phyloP scores from a whole-genome alignment of 1,140 invertebrate species.

The Bombus pyrosoma region DNA sequence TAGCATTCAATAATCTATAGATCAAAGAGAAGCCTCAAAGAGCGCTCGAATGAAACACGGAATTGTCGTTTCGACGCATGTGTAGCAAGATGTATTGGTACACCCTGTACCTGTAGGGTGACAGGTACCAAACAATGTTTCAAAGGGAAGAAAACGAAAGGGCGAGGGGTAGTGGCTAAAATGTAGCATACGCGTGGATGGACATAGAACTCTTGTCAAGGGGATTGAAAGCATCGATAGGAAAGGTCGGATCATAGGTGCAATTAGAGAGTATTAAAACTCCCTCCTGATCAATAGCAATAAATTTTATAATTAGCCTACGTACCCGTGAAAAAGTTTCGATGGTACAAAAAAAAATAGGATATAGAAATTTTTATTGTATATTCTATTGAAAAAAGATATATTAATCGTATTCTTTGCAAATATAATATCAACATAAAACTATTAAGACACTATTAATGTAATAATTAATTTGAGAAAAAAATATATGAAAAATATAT shows the following conservation, averaged over 20 bases:
- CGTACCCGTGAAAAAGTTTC: neutral
- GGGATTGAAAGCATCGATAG: conserved; percentile 59
- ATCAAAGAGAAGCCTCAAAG: conserved; percentile 75
- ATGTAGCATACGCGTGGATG: conserved; percentile 76
- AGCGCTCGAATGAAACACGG: conserved; percentile 65
- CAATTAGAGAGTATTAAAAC: conserved; percentile 79
- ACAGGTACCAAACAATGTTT: conserved; percentile 80
- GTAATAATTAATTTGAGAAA: neutral
- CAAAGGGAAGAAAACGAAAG: conserved; percentile 68
- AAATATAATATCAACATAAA: neutral
- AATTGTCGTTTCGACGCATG: conserved; percentile 66
- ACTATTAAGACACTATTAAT: neutral
- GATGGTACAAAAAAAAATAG: neutral
- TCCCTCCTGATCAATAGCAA: conserved; percentile 13
- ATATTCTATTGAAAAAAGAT: neutral
- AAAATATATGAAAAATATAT: neutral
- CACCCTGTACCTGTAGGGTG: conserved; percentile 74
- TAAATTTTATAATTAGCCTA: conserved; percentile 25
- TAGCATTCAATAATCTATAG: conserved; percentile 71
- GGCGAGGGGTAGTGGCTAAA: conserved; percentile 57
- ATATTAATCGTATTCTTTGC: neutral
- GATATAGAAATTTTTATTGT: neutral
- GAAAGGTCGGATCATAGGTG: conserved; percentile 70
- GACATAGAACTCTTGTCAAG: conserved; percentile 50
- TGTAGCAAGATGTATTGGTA: conserved; percentile 53